Conservation (phyloP, 2,797 vertebrate genomes). For the Aldrovandia affinis region DNA sequence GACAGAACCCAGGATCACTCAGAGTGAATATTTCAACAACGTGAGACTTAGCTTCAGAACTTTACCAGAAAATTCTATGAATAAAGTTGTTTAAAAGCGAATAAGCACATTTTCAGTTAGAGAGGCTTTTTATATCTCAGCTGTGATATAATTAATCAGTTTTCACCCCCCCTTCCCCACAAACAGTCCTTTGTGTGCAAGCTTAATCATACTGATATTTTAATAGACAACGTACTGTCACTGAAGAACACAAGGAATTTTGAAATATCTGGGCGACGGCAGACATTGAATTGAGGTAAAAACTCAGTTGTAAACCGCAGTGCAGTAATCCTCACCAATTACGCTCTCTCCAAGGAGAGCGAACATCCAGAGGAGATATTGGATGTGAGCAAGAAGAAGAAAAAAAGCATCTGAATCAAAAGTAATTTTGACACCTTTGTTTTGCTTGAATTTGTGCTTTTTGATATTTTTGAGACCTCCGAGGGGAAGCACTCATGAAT, state of each 20-base stretch:
- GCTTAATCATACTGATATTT: background rate
- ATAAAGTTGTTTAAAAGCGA: no score
- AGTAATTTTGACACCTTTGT: background rate
- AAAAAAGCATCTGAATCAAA: background rate
- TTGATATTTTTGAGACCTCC: background rate
- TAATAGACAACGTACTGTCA: background rate
- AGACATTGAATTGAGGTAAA: background rate
- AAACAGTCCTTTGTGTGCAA: background rate
- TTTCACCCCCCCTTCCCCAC: no score
- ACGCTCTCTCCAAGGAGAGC: background rate
- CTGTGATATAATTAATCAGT: background rate
- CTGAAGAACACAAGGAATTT: background rate
- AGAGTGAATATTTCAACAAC: no score
- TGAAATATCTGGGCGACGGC: background rate
- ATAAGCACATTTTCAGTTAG: no score
- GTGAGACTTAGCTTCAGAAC: no score
- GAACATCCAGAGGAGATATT: background rate
- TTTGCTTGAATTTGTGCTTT: background rate
- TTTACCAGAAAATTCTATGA: no score
- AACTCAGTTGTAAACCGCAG: background rate
- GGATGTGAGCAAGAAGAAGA: background rate
- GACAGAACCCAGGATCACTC: no score
- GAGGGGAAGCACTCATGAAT: background rate
- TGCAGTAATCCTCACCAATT: slow-evolving; percentile 5
- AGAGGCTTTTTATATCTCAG: no score